These are phyloP conservation scores for Macroteleia sp. DNA, from an alignment of 2,888 invertebrate genomes.

Conservation along the genomic window DNA sequence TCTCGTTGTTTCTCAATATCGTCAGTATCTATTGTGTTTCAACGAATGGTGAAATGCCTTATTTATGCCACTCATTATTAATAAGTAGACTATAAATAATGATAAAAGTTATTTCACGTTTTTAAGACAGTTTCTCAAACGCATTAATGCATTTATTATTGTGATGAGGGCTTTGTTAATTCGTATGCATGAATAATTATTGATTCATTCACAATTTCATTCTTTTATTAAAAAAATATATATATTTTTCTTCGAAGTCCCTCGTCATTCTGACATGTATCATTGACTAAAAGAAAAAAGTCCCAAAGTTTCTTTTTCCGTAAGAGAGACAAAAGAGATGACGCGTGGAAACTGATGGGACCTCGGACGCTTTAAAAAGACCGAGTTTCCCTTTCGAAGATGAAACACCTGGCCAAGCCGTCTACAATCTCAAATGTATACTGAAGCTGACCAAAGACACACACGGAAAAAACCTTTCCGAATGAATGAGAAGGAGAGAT, in stretches of 20 bases:
- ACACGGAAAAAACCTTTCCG: conserved; percentile 64
- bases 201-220: conserved; percentile 45
- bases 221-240: conserved; percentile 37
- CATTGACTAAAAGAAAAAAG: conserved; percentile 61
- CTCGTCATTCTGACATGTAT: conserved; percentile 65
- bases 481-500: conserved; percentile 57
- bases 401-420: conserved; percentile 78
- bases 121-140: conserved; percentile 17
- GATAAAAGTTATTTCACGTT: conserved; percentile 30
- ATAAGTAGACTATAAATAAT: conserved; percentile 49
- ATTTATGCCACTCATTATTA: conserved; percentile 32
- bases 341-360: conserved; percentile 66
- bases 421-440: conserved; percentile 77
- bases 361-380: conserved; percentile 70
- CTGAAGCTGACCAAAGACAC: conserved; percentile 76
- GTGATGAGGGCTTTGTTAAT: conserved; percentile 48
- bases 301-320: conserved; percentile 61
- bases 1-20: conserved; percentile 20
- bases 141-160: conserved; percentile 35
- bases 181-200: conserved; percentile 62
- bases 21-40: conserved; percentile 5
- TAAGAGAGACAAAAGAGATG: conserved; percentile 63
- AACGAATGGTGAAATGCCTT: conserved; percentile 18
- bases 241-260: conserved; percentile 61
- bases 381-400: conserved; percentile 73